Conservation (phyloP, 2,888 invertebrate genomes). For the Agelastica alni region DNA sequence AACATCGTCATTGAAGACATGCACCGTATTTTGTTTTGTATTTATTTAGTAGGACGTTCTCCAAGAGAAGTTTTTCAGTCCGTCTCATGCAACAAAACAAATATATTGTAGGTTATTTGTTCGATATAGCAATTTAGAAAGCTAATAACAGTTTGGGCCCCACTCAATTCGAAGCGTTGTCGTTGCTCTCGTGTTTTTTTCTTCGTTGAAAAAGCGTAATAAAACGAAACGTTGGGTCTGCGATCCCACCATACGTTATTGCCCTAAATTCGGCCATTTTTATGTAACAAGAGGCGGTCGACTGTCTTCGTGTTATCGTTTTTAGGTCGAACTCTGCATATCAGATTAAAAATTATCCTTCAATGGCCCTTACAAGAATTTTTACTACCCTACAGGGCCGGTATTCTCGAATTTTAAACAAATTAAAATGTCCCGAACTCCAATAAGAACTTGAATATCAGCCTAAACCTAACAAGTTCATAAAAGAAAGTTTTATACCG, state of each 20-base stretch:
- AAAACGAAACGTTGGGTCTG: slow-evolving; percentile 7
- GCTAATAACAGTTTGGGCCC: slow-evolving; percentile 22
- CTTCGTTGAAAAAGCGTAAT: slow-evolving; percentile 1
- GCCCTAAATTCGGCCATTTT: slow-evolving; percentile 21
- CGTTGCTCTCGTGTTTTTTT: slow-evolving; percentile 9
- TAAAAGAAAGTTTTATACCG: too few species aligned
- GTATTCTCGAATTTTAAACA: too few species aligned
- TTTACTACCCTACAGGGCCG: background rate
- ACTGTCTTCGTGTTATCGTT: slow-evolving; percentile 19
- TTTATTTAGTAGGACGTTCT: too few species aligned
- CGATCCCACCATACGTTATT: slow-evolving; percentile 18
- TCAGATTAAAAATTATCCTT: slow-evolving; percentile 22
- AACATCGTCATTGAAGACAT: too few species aligned
- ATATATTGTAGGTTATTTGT: slow-evolving; percentile 20
- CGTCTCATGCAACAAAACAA: background rate
- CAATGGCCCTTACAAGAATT: slow-evolving; percentile 6
- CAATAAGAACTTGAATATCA: too few species aligned
- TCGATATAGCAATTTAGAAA: slow-evolving; percentile 24
- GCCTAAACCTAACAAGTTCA: too few species aligned
- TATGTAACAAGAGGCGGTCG: slow-evolving; percentile 19
- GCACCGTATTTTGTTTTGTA: too few species aligned
- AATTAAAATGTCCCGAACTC: too few species aligned
- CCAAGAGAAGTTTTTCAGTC: too few species aligned
- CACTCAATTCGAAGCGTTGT: slow-evolving; percentile 4
- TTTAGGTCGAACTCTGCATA: slow-evolving; percentile 19